phyloP scores from a whole-genome alignment of 2,888 invertebrate species.

The Himalopsyche tibetana region DNA sequence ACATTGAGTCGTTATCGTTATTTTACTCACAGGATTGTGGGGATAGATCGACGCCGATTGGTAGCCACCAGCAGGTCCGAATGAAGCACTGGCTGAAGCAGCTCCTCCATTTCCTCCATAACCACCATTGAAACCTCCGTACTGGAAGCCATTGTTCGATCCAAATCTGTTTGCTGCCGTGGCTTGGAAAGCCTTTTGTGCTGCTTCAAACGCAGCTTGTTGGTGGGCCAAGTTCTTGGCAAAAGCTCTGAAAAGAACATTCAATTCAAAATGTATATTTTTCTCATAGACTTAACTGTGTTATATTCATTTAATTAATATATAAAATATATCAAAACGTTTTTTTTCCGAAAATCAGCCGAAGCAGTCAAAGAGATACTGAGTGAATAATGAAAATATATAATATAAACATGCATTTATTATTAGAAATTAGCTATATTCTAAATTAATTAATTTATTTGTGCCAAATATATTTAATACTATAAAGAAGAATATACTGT shows the following conservation, averaged over 20 bases:
- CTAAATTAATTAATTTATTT: too few species aligned
- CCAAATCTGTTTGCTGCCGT: slow-evolving; percentile 68
- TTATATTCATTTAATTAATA: too few species aligned
- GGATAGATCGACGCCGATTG: slow-evolving; percentile 80
- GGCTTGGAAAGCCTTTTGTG: slow-evolving; percentile 72
- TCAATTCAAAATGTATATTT: too few species aligned
- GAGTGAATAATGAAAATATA: too few species aligned
- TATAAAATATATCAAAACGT: too few species aligned
- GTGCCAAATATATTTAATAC: too few species aligned
- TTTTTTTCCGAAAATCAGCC: too few species aligned
- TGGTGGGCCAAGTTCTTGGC: slow-evolving; percentile 67
- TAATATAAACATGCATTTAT: too few species aligned
- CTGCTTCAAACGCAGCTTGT: slow-evolving; percentile 71
- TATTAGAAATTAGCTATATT: too few species aligned
- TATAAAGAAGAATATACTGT: too few species aligned
- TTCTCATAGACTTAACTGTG: too few species aligned
- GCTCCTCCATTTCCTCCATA: slow-evolving; percentile 67
- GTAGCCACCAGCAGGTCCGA: slow-evolving; percentile 76
- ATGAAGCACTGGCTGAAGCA: slow-evolving; percentile 77
- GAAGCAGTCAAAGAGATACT: too few species aligned
- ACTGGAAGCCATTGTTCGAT: slow-evolving; percentile 67
- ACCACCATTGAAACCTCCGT: slow-evolving; percentile 49
- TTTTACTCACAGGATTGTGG: slow-evolving; percentile 76
- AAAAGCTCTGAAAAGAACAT: slow-evolving; percentile 57
- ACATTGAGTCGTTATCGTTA: background rate